Conservation (phyloP, 1,140 invertebrate species). For the Zophobas atratus region DNA sequence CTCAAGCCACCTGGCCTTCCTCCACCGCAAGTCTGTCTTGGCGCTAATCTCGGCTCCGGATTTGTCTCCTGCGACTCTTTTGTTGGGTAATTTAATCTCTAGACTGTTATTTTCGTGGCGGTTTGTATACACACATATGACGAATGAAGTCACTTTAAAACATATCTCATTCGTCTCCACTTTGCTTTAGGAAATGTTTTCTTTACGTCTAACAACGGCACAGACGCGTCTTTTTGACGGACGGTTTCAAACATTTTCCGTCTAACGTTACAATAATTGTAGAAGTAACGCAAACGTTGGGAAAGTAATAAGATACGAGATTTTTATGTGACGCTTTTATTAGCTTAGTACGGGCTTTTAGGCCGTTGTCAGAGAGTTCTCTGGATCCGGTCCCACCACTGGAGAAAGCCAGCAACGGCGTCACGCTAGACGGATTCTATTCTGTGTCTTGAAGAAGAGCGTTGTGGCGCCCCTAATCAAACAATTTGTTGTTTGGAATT, state of each 20-base stretch:
- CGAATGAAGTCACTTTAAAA: slow-evolving; percentile 28
- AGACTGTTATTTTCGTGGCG: slow-evolving; percentile 20
- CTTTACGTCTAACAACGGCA: slow-evolving; percentile 17
- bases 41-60: not conserved
- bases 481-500: slow-evolving; percentile 47
- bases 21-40: not conserved
- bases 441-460: slow-evolving; percentile 26
- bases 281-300: not conserved
- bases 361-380: not conserved
- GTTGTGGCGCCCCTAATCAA: slow-evolving; percentile 44
- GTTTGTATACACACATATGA: slow-evolving; percentile 21
- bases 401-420: not conserved
- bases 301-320: slow-evolving; percentile 19
- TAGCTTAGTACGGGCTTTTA: slow-evolving; percentile 16
- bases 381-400: not conserved
- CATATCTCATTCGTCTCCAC: slow-evolving; percentile 7
- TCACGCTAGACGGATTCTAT: too few species aligned
- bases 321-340: slow-evolving; percentile 35
- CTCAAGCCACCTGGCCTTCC: not conserved
- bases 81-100: slow-evolving; percentile 24
- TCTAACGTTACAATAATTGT: slow-evolving; percentile 19
- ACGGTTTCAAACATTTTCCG: slow-evolving; percentile 25
- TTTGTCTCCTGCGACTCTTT: slow-evolving; percentile 17
- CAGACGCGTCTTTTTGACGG: slow-evolving; percentile 13
- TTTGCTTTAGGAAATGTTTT: slow-evolving; percentile 20